These are phyloP conservation scores for Peromyscus polionotus DNA, from an alignment of 2,113 vertebrate genomes.

Conservation along the genomic window DNA sequence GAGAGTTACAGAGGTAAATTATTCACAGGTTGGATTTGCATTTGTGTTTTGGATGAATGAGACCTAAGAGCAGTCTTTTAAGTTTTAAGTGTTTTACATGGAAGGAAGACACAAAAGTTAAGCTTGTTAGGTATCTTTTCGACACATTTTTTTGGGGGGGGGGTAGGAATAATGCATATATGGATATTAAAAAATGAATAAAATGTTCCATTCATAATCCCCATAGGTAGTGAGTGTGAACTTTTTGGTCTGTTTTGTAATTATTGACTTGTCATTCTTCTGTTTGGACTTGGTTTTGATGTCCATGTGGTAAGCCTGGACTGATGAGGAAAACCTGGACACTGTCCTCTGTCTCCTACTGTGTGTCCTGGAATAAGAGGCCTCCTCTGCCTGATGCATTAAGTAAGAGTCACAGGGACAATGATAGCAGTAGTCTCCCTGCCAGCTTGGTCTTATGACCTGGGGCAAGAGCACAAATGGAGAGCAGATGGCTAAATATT, in stretches of 20 bases:
- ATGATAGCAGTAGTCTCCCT: not conserved
- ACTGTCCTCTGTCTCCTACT: not conserved
- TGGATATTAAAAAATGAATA: not conserved
- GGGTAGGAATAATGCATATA: not conserved
- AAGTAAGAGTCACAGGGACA: not conserved
- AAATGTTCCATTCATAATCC: not conserved
- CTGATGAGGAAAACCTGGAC: not conserved
- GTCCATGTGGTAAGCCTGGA: not conserved
- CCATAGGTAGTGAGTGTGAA: not conserved
- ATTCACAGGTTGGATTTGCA: not conserved
- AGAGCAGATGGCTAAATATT: conserved; percentile 76
- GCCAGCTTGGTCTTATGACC: not conserved
- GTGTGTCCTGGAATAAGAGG: not conserved
- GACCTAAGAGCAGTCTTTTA: not conserved
- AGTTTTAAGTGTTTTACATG: not conserved
- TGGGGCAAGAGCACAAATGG: conserved; percentile 46
- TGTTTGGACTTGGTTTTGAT: not conserved
- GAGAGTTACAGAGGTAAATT: not conserved
- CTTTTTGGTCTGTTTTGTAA: not conserved
- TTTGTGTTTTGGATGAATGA: not conserved
- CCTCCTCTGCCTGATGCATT: not conserved
- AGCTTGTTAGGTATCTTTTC: not conserved
- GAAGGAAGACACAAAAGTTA: not conserved
- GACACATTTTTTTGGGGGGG: too few relatives aligned
- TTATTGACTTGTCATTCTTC: not conserved